Evolutionary conservation across 92 coral and sea anemone species (phyloP).

Genomic region (Nematostella vectensis): DNA sequence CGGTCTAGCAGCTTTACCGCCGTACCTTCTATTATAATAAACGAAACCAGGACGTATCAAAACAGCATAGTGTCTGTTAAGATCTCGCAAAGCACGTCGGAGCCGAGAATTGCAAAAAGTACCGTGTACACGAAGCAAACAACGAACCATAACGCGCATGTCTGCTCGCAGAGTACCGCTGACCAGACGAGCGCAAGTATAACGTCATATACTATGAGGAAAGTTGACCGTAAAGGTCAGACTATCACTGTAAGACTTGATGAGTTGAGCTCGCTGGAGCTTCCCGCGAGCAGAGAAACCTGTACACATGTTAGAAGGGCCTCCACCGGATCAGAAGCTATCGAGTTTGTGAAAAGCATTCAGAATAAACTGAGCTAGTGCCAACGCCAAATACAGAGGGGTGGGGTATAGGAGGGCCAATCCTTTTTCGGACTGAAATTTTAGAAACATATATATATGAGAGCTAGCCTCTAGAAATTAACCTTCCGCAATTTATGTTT

Average conservation of each 20-base stretch:
- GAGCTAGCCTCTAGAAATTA: no score
- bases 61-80: slow-evolving; percentile 3
- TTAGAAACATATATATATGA: no score
- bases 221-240: slow-evolving; percentile 34
- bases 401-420: no score
- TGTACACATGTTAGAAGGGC: slow-evolving; percentile 49
- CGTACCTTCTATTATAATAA: slow-evolving; percentile 22
- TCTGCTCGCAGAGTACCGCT: slow-evolving; percentile 3
- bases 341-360: slow-evolving; percentile 20
- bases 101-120: background rate
- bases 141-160: background rate
- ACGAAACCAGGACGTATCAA: slow-evolving; percentile 11
- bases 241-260: slow-evolving; percentile 69
- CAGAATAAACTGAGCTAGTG: slow-evolving; percentile 8
- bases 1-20: slow-evolving; percentile 2
- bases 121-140: background rate
- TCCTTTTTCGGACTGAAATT: no score
- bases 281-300: slow-evolving; percentile 34
- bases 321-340: slow-evolving; percentile 68
- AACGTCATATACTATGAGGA: slow-evolving; percentile 4
- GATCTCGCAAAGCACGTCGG: slow-evolving; percentile 2
- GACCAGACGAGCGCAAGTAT: slow-evolving; percentile 9
- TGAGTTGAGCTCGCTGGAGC: slow-evolving; percentile 47
- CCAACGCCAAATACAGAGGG: no score
- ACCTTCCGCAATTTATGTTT: no score